Evolutionary conservation across 2,113 vertebrate species (phyloP), one percentile per base, ranked within the genome.

Genomic region (Hippocampus comes): DNA sequence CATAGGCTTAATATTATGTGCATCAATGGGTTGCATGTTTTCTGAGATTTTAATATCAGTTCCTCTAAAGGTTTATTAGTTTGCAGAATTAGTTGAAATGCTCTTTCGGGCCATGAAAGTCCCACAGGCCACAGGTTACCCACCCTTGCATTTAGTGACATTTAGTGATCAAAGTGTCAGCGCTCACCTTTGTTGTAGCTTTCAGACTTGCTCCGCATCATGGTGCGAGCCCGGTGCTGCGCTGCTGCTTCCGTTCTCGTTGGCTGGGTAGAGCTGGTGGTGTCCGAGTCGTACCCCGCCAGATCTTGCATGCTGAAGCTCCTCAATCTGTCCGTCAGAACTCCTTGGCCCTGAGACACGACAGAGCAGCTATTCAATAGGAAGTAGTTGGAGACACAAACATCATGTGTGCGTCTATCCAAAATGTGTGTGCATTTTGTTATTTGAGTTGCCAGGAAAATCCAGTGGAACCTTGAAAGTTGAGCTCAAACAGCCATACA

Each of bases 291-390:
- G 70, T 95, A 95, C 1, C 93, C 93, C 0, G 95, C 95, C 68
- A 99, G 93, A 64, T 99, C 97, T 85, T 99, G 97, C 97, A 99
- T 98, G 92, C 97, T 99, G 87, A 99, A 99, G 83, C 97, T 99
- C 79, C 97, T 92, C 56, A 99, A 94, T 34, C 96, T 91, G 86
- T 99, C 97, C 0, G 97, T 97, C 68, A 99, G 91, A 60, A 98
- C 97, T 17, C 96, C 97, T 87, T 99, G 97, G 25, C 97, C 92
- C 97, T 99, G 61, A 46, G 71, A 2, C 63, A 71, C 79, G 51
- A 74, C 20, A 79, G 48, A 78, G 2, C 21, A 25, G 30, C 21
- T 43, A 41, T 20, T 10, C 17, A 2, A 4, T 9, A 41, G 30
- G 21, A 21, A 43, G 71, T 57, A 1, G 67, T 46, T 55, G n/a